Evolutionary conservation across 2,113 vertebrate genomes (phyloP).

Genomic region (Nymphicus hollandicus): DNA sequence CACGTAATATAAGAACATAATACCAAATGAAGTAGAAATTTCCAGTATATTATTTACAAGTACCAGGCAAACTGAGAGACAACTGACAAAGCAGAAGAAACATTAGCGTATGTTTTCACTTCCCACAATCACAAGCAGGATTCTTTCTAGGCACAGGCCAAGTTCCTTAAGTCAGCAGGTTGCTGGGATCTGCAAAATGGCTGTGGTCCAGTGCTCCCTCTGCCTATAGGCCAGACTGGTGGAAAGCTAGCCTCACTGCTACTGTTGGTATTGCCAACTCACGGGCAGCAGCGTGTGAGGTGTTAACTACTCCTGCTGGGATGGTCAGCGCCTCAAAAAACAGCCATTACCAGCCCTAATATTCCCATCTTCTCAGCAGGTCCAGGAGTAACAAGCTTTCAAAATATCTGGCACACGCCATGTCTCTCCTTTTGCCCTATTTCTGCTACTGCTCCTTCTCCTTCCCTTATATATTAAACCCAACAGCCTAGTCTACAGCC

Average conservation of each 20-base stretch:
- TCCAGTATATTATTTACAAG: neutral
- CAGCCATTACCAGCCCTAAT: neutral
- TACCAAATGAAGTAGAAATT: neutral
- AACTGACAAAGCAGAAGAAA: neutral
- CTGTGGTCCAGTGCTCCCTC: neutral
- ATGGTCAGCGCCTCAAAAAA: neutral
- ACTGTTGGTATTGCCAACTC: neutral
- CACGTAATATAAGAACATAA: neutral
- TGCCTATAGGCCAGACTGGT: neutral
- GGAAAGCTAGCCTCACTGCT: neutral
- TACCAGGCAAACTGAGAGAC: neutral
- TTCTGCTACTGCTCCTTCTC: neutral
- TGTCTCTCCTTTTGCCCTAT: neutral
- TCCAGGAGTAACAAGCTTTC: neutral
- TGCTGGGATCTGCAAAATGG: neutral
- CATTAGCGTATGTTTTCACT: neutral
- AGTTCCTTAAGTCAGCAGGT: neutral
- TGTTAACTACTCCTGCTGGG: conserved; percentile 20
- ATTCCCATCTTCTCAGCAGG: neutral
- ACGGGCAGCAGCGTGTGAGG: fast-evolving
- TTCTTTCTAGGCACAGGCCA: neutral
- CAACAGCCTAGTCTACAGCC: neutral
- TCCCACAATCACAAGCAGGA: neutral
- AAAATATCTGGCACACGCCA: fast-evolving
- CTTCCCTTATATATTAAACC: neutral